A percentile compares a stretch with the other conserved stretches of the same genome.
These are phyloP conservation scores for Protosalanx chinensis DNA, from an alignment of 2,797 vertebrate genomes.

Conservation along the genomic window DNA sequence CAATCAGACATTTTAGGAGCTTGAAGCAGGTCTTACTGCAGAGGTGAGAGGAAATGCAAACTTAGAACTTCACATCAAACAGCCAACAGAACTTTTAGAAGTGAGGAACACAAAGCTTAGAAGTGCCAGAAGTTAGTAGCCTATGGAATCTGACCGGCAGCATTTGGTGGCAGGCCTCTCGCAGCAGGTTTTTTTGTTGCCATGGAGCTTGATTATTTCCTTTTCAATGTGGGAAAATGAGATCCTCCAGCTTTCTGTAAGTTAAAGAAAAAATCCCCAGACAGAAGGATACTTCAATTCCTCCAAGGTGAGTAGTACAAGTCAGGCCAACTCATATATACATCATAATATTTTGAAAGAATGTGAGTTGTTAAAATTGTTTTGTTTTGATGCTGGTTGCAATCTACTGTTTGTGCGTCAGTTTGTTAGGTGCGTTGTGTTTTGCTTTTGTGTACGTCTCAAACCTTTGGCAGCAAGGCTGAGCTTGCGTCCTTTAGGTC, in stretches of 20 bases:
- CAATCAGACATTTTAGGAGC: conserved; percentile 65
- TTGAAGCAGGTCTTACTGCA: conserved; percentile 58
- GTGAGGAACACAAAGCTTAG: not conserved
- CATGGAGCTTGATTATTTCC: conserved; percentile 70
- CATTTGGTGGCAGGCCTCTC: conserved; percentile 65
- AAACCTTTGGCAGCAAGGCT: conserved; percentile 48
- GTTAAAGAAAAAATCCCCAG: not conserved
- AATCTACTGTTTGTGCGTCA: not conserved
- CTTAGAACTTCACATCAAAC: not conserved
- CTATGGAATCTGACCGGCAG: conserved; percentile 65
- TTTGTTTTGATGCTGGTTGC: too few species aligned
- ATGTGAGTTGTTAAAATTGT: too few species aligned
- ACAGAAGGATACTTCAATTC: conserved; percentile 4
- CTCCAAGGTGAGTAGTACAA: not conserved
- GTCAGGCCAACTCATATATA: not conserved
- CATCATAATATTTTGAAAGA: too few species aligned
- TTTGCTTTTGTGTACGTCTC: not conserved
- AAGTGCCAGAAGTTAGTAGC: not conserved
- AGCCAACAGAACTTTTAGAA: not conserved
- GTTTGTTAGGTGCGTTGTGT: too few species aligned
- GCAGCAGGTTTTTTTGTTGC: conserved; percentile 75
- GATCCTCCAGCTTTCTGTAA: conserved; percentile 72
- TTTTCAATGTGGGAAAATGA: conserved; percentile 80
- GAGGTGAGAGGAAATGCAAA: not conserved
- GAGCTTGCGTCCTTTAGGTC: conserved; percentile 63